These are phyloP conservation scores for Oriolus oriolus DNA, from an alignment of 2,113 vertebrate species.

Conservation along the genomic window DNA sequence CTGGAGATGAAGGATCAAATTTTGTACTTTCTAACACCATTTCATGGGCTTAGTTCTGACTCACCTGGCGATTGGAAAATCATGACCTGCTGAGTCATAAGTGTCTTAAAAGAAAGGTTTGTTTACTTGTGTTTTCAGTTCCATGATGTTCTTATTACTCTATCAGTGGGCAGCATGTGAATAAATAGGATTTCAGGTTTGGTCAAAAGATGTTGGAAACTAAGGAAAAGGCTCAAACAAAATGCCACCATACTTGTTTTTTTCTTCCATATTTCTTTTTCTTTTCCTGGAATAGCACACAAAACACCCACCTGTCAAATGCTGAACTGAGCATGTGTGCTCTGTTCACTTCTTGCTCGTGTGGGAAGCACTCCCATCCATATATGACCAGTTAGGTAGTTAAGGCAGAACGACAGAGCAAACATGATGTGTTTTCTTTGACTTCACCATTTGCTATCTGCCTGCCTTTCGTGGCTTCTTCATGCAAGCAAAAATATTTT, in stretches of 20 bases:
- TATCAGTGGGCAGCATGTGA: not conserved
- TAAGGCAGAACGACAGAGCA: not conserved
- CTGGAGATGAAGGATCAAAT: not conserved
- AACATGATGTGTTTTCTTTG: slow-evolving; percentile 2
- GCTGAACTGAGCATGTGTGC: not conserved
- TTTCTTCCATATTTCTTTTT: too few relatives aligned
- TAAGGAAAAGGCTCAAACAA: not conserved
- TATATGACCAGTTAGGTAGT: not conserved
- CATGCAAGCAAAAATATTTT: slow-evolving; percentile 53
- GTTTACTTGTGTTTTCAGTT: not conserved
- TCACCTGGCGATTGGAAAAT: slow-evolving; percentile 10
- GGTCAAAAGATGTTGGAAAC: not conserved
- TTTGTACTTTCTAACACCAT: not conserved
- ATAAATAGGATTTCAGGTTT: not conserved
- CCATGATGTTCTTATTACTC: not conserved
- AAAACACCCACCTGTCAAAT: not conserved
- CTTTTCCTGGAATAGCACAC: not conserved
- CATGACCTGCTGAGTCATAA: slow-evolving; percentile 14
- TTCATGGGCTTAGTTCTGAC: not conserved
- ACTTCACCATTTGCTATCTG: not conserved
- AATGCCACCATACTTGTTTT: not conserved
- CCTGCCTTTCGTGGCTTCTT: not conserved
- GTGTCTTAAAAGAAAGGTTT: not conserved
- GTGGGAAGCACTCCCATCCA: not conserved
- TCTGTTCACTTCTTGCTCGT: not conserved